Conservation (phyloP, 2,113 vertebrate genomes). For the Vulpes ferrilata region DNA sequence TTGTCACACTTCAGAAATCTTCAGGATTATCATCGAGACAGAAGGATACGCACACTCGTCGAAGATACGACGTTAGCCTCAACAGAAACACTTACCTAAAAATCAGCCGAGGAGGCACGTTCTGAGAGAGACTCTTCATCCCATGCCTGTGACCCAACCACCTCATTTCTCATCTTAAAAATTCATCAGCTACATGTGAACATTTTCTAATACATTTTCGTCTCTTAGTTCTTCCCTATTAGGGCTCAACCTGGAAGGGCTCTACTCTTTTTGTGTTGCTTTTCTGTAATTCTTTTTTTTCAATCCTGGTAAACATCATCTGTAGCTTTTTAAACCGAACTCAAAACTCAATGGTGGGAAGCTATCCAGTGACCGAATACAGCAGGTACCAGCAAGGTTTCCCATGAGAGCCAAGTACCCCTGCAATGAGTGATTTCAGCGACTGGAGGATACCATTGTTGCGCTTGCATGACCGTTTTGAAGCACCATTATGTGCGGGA, state of each 20-base stretch:
- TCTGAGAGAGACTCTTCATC: neutral
- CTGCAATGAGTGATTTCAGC: neutral
- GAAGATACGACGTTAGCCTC: neutral
- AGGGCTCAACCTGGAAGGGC: neutral
- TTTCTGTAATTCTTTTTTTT: neutral
- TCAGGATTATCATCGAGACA: neutral
- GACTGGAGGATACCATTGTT: conserved; percentile 57
- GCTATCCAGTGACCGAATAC: neutral
- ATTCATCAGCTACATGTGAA: neutral
- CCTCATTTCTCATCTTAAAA: neutral
- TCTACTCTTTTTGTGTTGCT: neutral
- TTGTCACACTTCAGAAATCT: neutral
- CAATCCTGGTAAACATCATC: neutral
- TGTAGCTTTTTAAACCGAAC: neutral
- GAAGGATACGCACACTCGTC: neutral
- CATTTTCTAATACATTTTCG: neutral
- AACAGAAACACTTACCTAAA: neutral
- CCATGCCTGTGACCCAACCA: neutral
- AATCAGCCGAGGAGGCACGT: neutral
- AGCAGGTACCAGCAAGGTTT: neutral
- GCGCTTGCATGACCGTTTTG: neutral
- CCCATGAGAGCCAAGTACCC: accelerated
- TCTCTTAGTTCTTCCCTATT: neutral
- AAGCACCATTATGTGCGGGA: neutral
- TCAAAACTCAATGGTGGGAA: neutral